Evolutionary conservation across 2,113 vertebrate genomes (phyloP).

Genomic region (Hirundichthys speculiger): DNA sequence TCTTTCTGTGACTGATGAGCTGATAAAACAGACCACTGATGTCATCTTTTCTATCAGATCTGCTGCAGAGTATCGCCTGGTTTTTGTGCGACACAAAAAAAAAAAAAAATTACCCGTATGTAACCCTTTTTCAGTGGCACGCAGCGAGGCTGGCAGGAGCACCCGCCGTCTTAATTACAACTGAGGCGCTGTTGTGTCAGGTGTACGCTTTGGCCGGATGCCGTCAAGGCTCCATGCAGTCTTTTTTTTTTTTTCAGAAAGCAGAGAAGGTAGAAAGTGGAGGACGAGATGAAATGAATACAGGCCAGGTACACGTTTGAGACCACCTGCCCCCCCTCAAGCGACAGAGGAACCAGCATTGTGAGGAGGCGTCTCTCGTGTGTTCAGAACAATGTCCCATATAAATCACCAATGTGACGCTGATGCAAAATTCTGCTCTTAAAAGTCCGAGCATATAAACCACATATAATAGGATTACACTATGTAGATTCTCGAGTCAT

Average conservation of each 20-base stretch:
- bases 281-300: constrained; percentile 29
- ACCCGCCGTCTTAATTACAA: constrained; percentile 34
- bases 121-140: constrained; percentile 21
- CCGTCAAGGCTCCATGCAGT: too few relatives aligned
- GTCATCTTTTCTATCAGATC: too few relatives aligned
- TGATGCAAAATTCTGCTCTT: constrained; percentile 31
- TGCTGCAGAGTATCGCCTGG: too few relatives aligned
- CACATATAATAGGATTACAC: constrained; percentile 45
- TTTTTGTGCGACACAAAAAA: not conserved
- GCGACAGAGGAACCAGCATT: constrained; percentile 57
- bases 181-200: constrained; percentile 24
- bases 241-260: not conserved
- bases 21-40: too few relatives aligned
- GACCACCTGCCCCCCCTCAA: constrained; percentile 65
- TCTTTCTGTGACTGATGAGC: too few relatives aligned
- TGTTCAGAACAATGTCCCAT: constrained; percentile 21
- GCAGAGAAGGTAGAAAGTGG: not conserved
- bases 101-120: too few relatives aligned
- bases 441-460: constrained; percentile 50
- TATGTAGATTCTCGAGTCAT: constrained; percentile 51
- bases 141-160: constrained; percentile 10
- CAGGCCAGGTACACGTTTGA: constrained; percentile 49
- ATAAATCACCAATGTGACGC: constrained; percentile 46
- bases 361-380: constrained; percentile 26
- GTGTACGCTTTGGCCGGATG: not conserved